These are phyloP conservation scores for Apomyelois bistriatella DNA, from an alignment of 2,888 invertebrate species.

Conservation along the genomic window DNA sequence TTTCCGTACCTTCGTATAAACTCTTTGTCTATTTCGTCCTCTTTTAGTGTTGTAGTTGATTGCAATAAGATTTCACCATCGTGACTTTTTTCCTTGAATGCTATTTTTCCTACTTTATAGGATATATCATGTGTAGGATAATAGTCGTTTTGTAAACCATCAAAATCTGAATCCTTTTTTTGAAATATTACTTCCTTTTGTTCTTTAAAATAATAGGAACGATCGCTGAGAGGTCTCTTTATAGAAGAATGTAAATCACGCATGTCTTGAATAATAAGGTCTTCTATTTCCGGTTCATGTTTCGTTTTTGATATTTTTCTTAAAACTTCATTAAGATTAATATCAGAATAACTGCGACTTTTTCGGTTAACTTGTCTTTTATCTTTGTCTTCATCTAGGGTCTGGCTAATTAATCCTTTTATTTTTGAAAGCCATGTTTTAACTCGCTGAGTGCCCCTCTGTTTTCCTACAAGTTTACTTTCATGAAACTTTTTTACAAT, in stretches of 20 bases:
- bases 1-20: background rate
- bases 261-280: background rate
- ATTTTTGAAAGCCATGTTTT: conserved; percentile 34
- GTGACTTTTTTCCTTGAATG: background rate
- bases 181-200: background rate
- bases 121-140: background rate
- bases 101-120: background rate
- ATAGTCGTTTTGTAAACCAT: background rate
- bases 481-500: conserved; percentile 40
- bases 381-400: conserved; percentile 14
- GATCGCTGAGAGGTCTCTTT: background rate
- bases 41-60: background rate
- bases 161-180: background rate
- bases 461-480: conserved; percentile 30
- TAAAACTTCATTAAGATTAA: conserved; percentile 19
- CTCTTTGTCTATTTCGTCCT: conserved; percentile 11
- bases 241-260: background rate
- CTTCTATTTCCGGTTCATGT: conserved; percentile 14
- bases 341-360: conserved; percentile 20
- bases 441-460: conserved; percentile 22
- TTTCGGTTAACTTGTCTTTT: conserved; percentile 10
- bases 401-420: conserved; percentile 26
- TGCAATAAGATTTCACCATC: background rate
- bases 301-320: conserved; percentile 13
- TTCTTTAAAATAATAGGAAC: background rate